Evolutionary conservation across 2,113 vertebrate genomes (phyloP), one percentile per base, ranked within the genome.

Genomic region (Epinephelus fuscoguttatus): DNA sequence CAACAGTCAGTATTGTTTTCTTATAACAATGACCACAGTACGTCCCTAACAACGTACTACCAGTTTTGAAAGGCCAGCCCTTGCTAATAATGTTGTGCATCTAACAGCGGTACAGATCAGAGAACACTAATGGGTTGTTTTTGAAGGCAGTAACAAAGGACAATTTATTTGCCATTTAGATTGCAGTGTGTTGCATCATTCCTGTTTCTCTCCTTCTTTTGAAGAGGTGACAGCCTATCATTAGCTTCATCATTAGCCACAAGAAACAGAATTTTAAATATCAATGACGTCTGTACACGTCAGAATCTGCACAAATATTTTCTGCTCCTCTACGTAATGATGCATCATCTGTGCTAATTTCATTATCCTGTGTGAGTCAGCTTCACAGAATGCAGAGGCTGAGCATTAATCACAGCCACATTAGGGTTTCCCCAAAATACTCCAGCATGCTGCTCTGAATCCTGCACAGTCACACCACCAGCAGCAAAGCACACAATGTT

Each of bases 381-480:
- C 25, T n/a, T 66, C 60, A 25, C 52, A 81, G 52, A 69, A 45
- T 42, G 37, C 67, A 80, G 78, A 81, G 69, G 52, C 61, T 14
- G 70, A 63, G 49, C 14, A 53, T n/a, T 69, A 33, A 73, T 85
- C 64, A 77, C 30, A 1, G 37, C 77, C 7, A 45, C n/a, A 49
- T 75, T 71, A 57, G 77, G 69, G 68, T 80, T 88, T 85, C 82
- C 73, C 73, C 0, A 6, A 82, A 80, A 74, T 27, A 13, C 57
- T 21, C 63, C 61, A n/a, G 11, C 42, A 60, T 53, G 61, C 66
- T 25, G 10, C 45, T 68, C 60, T 23, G 4, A 56, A 81, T 72
- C 21, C 60, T n/a, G 30, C 66, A 27, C 62, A 63, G 27, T 71
- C 14, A 30, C 30, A 45, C 33, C 12, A 30, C 21, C 0, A 23